phyloP scores from a whole-genome alignment of 2,888 invertebrate species.

The Drosophila suboccidentalis region DNA sequence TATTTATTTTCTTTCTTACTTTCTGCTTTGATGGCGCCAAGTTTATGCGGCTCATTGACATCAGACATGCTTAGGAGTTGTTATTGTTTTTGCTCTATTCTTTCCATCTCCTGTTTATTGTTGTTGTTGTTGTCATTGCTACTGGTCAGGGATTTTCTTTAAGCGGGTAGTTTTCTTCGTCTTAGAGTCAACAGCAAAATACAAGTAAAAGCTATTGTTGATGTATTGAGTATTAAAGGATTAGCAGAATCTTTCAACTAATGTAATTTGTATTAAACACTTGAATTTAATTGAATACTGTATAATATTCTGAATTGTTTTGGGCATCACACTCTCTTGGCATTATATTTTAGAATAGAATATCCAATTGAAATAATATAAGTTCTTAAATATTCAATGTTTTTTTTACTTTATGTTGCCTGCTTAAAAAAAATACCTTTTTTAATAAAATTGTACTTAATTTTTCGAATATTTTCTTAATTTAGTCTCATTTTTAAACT shows the following conservation, averaged over 20 bases:
- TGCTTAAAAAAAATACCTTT: too few species aligned
- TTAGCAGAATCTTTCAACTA: not conserved
- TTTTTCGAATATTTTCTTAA: too few species aligned
- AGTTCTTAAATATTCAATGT: too few species aligned
- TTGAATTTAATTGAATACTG: too few species aligned
- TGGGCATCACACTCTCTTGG: too few species aligned
- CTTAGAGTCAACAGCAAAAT: not conserved
- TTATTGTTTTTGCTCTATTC: conserved; percentile 7
- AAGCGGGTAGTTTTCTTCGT: conserved; percentile 15
- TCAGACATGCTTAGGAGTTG: conserved; percentile 33
- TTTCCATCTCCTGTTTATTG: not conserved
- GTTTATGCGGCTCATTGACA: conserved; percentile 61
- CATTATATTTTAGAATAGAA: too few species aligned
- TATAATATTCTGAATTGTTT: too few species aligned
- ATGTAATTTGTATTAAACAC: too few species aligned
- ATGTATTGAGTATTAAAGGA: conserved; percentile 4
- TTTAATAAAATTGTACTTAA: too few species aligned
- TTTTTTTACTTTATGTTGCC: too few species aligned
- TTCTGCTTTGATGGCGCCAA: conserved; percentile 65
- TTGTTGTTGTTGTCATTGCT: conserved; percentile 43
- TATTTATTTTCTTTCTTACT: conserved; percentile 5
- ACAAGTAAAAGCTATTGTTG: not conserved
- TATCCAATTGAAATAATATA: too few species aligned
- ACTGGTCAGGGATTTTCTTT: conserved; percentile 64
- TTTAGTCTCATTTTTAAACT: too few species aligned